Evolutionary conservation across 2,888 invertebrate species (phyloP).

Genomic region (Drosophila atripex): DNA sequence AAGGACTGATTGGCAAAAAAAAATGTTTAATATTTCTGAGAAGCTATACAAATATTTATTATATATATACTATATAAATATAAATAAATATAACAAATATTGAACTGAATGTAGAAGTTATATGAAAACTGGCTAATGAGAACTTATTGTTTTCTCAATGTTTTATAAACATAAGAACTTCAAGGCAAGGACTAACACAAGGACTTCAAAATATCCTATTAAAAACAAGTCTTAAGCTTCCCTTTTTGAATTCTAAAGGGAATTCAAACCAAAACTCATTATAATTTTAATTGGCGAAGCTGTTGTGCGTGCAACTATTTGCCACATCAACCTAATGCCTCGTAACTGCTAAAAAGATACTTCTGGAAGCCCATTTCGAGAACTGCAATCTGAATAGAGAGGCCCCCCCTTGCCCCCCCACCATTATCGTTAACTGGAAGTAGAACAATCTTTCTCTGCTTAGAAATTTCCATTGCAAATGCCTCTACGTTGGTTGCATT

Average conservation of each 20-base stretch:
- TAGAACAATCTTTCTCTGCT: constrained; percentile 40
- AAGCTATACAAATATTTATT: too few relatives aligned
- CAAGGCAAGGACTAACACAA: too few relatives aligned
- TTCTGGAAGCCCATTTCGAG: background rate
- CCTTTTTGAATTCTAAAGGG: background rate
- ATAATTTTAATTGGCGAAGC: constrained; percentile 24
- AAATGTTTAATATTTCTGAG: too few relatives aligned
- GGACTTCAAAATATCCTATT: too few relatives aligned
- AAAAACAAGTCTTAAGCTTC: background rate
- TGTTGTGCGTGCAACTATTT: constrained; percentile 14
- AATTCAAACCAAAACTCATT: background rate
- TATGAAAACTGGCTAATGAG: too few relatives aligned
- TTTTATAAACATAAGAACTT: too few relatives aligned
- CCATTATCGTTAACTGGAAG: constrained; percentile 34
- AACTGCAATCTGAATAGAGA: constrained; percentile 35
- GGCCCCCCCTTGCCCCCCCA: background rate
- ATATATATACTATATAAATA: too few relatives aligned
- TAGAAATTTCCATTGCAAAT: constrained; percentile 45
- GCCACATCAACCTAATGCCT: constrained; percentile 14
- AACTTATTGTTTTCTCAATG: too few relatives aligned
- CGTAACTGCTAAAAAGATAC: constrained; percentile 26
- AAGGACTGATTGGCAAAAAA: background rate
- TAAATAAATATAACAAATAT: too few relatives aligned
- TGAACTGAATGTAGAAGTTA: too few relatives aligned
- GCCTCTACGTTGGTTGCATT: constrained; percentile 40